These are phyloP conservation scores for Phrynosoma blainvillii DNA, from an alignment of 2,113 vertebrate species.

Conservation along the genomic window DNA sequence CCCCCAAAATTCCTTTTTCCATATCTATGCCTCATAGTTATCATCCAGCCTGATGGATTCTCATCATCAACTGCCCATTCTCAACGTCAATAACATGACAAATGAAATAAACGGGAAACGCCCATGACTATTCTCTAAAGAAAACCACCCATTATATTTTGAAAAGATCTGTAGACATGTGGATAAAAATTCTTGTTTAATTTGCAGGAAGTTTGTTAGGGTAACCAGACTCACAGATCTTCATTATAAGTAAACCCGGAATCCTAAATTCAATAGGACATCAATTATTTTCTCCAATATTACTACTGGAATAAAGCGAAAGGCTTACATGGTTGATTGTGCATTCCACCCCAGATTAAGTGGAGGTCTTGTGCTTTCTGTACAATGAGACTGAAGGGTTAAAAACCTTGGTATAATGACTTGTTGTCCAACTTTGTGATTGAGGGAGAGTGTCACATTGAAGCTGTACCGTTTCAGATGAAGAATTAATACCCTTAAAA, in stretches of 20 bases:
- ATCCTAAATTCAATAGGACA: not conserved
- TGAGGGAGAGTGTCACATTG: slow-evolving; percentile 93
- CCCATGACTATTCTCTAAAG: not conserved
- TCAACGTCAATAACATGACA: not conserved
- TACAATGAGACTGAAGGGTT: slow-evolving; percentile 92
- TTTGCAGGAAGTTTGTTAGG: not conserved
- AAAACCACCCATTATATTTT: not conserved
- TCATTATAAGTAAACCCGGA: not conserved
- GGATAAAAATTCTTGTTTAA: not conserved
- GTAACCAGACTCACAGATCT: not conserved
- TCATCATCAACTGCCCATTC: not conserved
- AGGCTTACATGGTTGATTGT: slow-evolving; percentile 65
- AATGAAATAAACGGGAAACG: not conserved
- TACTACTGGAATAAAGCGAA: not conserved
- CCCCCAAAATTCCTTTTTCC: not conserved
- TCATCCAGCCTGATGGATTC: not conserved
- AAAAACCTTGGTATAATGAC: slow-evolving; percentile 94
- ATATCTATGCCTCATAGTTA: not conserved
- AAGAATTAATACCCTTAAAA: slow-evolving; percentile 91
- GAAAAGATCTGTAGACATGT: not conserved
- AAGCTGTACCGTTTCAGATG: slow-evolving; percentile 98
- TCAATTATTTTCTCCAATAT: not conserved
- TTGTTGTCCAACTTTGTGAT: slow-evolving; percentile 96
- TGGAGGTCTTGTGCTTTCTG: slow-evolving; percentile 87
- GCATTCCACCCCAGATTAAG: slow-evolving; percentile 85